Conservation (phyloP, 2,888 invertebrate genomes). For the Alsophila aescularia region DNA sequence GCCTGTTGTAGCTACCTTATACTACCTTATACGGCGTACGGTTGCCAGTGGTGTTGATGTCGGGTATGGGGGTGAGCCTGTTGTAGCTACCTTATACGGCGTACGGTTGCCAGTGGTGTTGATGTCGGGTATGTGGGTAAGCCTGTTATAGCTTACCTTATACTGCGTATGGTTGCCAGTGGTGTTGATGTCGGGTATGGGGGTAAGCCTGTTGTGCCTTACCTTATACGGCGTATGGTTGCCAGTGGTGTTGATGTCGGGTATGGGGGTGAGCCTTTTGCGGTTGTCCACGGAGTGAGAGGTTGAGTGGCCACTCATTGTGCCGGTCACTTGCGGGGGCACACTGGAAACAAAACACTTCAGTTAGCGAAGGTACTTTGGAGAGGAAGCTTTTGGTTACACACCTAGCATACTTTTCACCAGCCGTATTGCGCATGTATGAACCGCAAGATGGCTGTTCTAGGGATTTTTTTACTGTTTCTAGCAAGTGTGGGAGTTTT, state of each 20-base stretch:
- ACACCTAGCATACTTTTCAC: no score
- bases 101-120: constrained; percentile 87
- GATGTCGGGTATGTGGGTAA: constrained; percentile 90
- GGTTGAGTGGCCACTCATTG: constrained; percentile 81
- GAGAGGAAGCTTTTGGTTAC: no score
- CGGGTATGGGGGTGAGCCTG: constrained; percentile 86
- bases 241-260: constrained; percentile 87
- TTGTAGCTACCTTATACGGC: constrained; percentile 86
- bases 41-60: constrained; percentile 87
- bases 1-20: no score
- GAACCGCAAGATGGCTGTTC: no score
- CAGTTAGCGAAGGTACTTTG: constrained; percentile 23
- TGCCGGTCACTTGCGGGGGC: constrained; percentile 69
- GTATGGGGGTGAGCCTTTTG: constrained; percentile 88
- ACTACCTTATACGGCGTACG: constrained; percentile 90
- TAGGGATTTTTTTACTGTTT: no score
- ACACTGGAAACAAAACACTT: constrained; percentile 54
- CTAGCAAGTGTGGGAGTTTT: no score
- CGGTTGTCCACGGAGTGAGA: constrained; percentile 76
- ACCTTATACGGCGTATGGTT: constrained; percentile 90
- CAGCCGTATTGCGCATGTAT: no score
- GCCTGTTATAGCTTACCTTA: constrained; percentile 78
- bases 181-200: constrained; percentile 88
- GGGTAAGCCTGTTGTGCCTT: constrained; percentile 24
- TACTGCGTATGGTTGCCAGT: constrained; percentile 89